These are phyloP conservation scores for Falco rusticolus DNA, from an alignment of 2,797 vertebrate genomes.

Conservation along the genomic window DNA sequence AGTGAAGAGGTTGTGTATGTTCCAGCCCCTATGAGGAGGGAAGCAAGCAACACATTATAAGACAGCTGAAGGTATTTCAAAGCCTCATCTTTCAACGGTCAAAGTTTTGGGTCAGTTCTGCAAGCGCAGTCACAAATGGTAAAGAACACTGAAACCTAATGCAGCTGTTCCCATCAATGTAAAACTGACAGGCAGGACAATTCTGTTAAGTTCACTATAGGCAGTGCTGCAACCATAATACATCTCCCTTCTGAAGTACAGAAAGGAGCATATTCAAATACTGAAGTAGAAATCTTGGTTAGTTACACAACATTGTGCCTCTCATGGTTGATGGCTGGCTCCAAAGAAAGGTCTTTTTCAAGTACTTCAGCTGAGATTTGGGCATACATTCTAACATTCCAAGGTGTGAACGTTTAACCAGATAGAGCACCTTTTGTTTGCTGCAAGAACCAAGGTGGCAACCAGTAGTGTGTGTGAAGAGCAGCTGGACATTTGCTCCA, in stretches of 20 bases:
- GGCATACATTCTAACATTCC: neutral
- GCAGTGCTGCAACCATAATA: neutral
- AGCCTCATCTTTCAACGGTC: neutral
- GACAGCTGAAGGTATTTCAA: neutral
- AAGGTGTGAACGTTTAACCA: neutral
- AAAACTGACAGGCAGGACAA: neutral
- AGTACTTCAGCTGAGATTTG: neutral
- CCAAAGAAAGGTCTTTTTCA: neutral
- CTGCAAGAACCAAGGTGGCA: neutral
- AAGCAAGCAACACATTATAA: neutral
- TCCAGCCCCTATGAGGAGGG: constrained; percentile 82
- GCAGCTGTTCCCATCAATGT: neutral
- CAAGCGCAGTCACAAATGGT: neutral
- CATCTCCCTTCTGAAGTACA: neutral
- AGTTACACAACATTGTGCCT: neutral
- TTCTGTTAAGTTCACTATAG: neutral
- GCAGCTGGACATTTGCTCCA: neutral
- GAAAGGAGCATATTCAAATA: neutral
- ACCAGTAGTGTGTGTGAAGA: neutral
- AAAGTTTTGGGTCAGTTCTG: neutral
- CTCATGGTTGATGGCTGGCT: neutral
- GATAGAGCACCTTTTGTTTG: neutral
- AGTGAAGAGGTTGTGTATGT: constrained; percentile 97
- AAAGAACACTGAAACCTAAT: neutral
- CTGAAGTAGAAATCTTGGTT: neutral